These are phyloP conservation scores for Merluccius polli DNA, from an alignment of 2,797 vertebrate genomes.

Conservation along the genomic window DNA sequence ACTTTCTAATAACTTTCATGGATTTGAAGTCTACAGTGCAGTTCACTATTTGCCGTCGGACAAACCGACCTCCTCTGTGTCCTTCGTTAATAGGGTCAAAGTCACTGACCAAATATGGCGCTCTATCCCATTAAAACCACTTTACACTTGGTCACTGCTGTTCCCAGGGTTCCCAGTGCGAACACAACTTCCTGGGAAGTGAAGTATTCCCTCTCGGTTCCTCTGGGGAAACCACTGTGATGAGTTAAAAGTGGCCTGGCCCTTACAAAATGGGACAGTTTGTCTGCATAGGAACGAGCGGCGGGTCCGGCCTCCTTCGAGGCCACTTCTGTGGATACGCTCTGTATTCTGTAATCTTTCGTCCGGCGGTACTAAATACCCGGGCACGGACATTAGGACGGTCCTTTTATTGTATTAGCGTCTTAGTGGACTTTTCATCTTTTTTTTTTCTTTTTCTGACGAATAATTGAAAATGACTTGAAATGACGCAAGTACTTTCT, in stretches of 20 bases:
- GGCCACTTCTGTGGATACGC: no score
- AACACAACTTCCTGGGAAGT: constrained; percentile 55
- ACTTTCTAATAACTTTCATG: neutral
- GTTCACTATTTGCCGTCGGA: no score
- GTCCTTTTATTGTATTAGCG: neutral
- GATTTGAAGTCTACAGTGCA: neutral
- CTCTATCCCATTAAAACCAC: constrained; percentile 55
- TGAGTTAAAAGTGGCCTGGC: constrained; percentile 61
- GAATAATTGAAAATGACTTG: neutral
- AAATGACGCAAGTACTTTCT: no score
- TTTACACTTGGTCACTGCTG: constrained; percentile 64
- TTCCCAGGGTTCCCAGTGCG: constrained; percentile 49
- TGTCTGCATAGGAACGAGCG: constrained; percentile 40
- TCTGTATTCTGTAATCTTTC: no score
- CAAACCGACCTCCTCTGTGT: constrained; percentile 18
- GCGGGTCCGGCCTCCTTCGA: constrained; percentile 18
- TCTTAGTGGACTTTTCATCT: neutral
- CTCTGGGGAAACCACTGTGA: constrained; percentile 44
- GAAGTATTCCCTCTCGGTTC: constrained; percentile 42
- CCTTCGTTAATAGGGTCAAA: constrained; percentile 44
- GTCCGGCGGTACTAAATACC: no score
- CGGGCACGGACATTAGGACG: neutral
- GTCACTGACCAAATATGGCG: constrained; percentile 46
- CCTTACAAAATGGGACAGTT: constrained; percentile 47
- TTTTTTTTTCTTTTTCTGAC: neutral